Percentiles rank a stretch among this genome's conserved stretches.
phyloP scores from a whole-genome alignment of 2,113 vertebrate genomes.

The Hyla sarda region DNA sequence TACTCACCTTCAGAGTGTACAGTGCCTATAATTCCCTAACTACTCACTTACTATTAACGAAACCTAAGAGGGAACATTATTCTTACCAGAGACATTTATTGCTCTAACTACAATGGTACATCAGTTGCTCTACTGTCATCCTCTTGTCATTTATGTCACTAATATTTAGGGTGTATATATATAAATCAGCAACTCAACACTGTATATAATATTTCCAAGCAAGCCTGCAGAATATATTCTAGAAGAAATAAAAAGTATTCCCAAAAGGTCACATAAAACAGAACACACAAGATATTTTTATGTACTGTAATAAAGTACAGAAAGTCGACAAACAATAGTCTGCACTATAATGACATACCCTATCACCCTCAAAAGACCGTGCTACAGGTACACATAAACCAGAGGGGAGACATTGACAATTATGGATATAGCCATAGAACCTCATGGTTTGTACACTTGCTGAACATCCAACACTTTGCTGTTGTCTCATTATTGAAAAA shows the following conservation, averaged over 20 bases:
- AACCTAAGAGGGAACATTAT: no score
- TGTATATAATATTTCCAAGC: background rate
- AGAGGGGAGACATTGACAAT: background rate
- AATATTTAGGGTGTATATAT: no score
- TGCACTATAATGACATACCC: slow-evolving; percentile 7
- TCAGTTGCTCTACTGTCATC: no score
- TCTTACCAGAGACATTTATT: no score
- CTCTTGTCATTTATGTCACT: no score
- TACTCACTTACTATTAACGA: no score
- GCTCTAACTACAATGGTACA: no score
- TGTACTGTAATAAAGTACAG: background rate
- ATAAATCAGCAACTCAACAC: background rate
- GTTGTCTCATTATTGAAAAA: slow-evolving; percentile 27
- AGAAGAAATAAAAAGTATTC: background rate
- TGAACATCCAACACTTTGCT: slow-evolving; percentile 18
- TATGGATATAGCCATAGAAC: background rate
- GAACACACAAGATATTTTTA: background rate
- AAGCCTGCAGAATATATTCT: background rate
- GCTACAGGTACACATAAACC: background rate
- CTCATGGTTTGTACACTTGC: slow-evolving; percentile 4
- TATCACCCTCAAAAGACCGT: background rate
- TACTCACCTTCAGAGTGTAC: no score
- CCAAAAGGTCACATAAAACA: background rate
- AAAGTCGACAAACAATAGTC: background rate
- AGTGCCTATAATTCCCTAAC: no score